These are phyloP conservation scores for Neoaliturus tenellus DNA, from an alignment of 2,888 invertebrate species.

Conservation along the genomic window DNA sequence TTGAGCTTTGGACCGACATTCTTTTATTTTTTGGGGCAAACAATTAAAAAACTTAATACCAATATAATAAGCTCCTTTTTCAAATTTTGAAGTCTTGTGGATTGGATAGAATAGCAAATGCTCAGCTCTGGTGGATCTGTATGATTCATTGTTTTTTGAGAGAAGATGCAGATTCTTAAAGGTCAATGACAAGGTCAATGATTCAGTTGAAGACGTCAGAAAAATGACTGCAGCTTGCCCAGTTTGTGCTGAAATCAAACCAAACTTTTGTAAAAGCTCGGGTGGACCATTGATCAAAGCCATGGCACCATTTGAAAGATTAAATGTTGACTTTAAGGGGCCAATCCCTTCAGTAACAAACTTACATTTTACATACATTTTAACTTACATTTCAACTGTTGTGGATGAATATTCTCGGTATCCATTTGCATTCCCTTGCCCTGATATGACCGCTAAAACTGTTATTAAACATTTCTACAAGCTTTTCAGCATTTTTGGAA, in stretches of 20 bases:
- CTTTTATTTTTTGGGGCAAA: too few relatives aligned
- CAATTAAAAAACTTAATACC: too few relatives aligned
- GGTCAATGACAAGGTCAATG: too few relatives aligned
- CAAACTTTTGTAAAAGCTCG: constrained; percentile 49
- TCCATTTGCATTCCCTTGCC: constrained; percentile 53
- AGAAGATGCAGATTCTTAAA: too few relatives aligned
- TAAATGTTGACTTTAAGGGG: constrained; percentile 56
- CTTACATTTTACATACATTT: too few relatives aligned
- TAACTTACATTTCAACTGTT: constrained; percentile 59
- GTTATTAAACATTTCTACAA: neutral
- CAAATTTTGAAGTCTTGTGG: too few relatives aligned
- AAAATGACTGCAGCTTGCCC: constrained; percentile 57
- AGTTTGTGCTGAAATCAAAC: constrained; percentile 61
- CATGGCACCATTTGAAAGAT: neutral
- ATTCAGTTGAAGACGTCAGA: constrained; percentile 59
- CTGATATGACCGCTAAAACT: neutral
- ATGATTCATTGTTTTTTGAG: too few relatives aligned
- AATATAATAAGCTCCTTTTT: too few relatives aligned
- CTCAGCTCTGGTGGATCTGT: too few relatives aligned
- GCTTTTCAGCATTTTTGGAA: constrained; percentile 10
- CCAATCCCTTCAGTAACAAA: constrained; percentile 33
- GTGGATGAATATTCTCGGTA: constrained; percentile 61
- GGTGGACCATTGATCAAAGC: constrained; percentile 1
- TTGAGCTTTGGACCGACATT: too few relatives aligned
- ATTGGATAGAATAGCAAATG: too few relatives aligned